Base-by-base conservation (phyloP, 37 sponge, comb jelly and placozoan genomes). In the Eunapius fragilis region DNA sequence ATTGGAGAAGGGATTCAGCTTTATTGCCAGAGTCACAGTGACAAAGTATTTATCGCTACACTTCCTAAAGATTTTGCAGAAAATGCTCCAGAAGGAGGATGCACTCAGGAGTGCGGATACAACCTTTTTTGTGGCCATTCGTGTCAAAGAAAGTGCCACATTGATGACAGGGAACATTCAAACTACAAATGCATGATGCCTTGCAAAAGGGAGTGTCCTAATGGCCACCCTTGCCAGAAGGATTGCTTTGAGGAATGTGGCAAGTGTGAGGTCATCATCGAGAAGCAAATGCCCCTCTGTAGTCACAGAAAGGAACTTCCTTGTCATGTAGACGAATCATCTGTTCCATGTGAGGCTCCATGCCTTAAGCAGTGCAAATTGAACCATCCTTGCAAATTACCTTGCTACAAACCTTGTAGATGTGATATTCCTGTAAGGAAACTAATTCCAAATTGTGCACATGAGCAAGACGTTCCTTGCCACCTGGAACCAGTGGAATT, bases 131-230 rank as follows among this genome's bases (percentile, higher is more conserved):
- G 91, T 81, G 78, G 75, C 17, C 86, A 90, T 35, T 31, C 72
- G 2, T 90, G 91, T 37, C 32, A 32, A 13, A 69, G 68, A 22
- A 82, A 35, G 31, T 90, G 91, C 28, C 91, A 75, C 34, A 31
- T 58, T 2, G 6, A 50, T 67, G 91, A 94, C 68, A 84, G 70
- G 10, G 72, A 90, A 19, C 97, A 97, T 73, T 27, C 25, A 17
- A 74, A 90, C 37, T 92, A 76, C 23, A 31, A 38, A 26, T 97
- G 97, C 75, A 76, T 36, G 68, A 75, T 90, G 27, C 74, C 75
- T 5, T 94, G 95, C 72, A 9, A 35, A 58, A 48, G 50, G 34
- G 3, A 24, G 14, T 88, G 95, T 76, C 34, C 70, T 25, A 67
- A 74, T 13, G 69, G 83, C 30, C 95, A 91, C 67, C 83, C 50